A percentile compares a stretch with the other conserved stretches of the same genome.
phyloP scores from a whole-genome alignment of 2,113 vertebrate species.

The Rhinopomastus cyanomelas region DNA sequence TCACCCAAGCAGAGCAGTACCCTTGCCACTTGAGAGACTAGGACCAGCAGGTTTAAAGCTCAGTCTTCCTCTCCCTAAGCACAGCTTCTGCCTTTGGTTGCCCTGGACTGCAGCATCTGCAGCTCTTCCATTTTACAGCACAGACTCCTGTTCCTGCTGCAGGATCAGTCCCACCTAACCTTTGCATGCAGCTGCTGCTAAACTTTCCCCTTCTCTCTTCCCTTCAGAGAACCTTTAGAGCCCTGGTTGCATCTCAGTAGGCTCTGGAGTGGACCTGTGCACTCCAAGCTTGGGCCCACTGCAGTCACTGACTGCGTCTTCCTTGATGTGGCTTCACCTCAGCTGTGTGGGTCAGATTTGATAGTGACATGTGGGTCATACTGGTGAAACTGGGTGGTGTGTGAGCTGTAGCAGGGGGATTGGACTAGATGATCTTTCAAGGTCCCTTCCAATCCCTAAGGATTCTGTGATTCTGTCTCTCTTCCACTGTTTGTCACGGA shows the following conservation, averaged over 20 bases:
- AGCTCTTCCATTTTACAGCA: no score
- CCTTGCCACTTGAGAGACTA: no score
- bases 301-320: neutral
- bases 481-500: neutral
- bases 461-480: no score
- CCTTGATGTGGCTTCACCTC: neutral
- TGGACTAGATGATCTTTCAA: no score
- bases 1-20: neutral
- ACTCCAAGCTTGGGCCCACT: neutral
- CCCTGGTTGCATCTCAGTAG: neutral
- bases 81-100: no score
- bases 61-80: no score
- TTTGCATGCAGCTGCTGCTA: rapidly evolving
- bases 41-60: no score
- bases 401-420: neutral
- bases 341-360: rapidly evolving
- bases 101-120: no score
- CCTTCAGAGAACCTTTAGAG: neutral
- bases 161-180: neutral
- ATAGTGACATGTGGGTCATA: rapidly evolving
- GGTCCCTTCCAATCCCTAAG: no score
- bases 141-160: no score
- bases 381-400: neutral
- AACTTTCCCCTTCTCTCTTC: neutral
- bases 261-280: neutral